Conservation (phyloP, 2,797 vertebrate species). For the Molossus alvarezi region DNA sequence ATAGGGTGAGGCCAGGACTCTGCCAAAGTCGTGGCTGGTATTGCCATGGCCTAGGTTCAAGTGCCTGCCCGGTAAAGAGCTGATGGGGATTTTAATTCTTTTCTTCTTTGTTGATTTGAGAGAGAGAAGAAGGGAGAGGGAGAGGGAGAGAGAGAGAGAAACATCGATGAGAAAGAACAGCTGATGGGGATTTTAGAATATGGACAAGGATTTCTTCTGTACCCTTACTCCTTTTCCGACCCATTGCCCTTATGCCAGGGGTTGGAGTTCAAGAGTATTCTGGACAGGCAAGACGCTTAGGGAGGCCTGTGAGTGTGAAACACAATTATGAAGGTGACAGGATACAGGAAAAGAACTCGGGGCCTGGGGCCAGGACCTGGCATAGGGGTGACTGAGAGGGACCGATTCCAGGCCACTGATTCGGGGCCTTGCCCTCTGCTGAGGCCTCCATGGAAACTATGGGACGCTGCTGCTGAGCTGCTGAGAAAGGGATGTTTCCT, state of each 20-base stretch:
- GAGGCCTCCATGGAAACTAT: neutral
- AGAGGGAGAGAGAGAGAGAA: no score
- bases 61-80: constrained; percentile 1
- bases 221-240: neutral
- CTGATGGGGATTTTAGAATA: neutral
- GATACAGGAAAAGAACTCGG: neutral
- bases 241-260: neutral
- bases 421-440: neutral
- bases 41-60: neutral
- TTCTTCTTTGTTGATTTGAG: no score
- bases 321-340: neutral
- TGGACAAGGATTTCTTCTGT: constrained; percentile 17
- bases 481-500: neutral
- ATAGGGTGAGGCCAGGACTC: neutral
- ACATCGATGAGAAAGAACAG: neutral
- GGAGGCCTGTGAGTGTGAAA: neutral
- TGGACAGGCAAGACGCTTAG: neutral
- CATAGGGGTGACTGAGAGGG: neutral
- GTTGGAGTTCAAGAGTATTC: neutral
- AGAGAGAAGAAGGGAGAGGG: no score
- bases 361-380: neutral
- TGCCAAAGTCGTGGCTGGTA: neutral
- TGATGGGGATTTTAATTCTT: neutral
- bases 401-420: neutral
- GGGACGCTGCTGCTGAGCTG: neutral